Evolutionary conservation across 2,797 vertebrate genomes (phyloP), one percentile per base, ranked within the genome.

Genomic region (Siniperca obscura): DNA sequence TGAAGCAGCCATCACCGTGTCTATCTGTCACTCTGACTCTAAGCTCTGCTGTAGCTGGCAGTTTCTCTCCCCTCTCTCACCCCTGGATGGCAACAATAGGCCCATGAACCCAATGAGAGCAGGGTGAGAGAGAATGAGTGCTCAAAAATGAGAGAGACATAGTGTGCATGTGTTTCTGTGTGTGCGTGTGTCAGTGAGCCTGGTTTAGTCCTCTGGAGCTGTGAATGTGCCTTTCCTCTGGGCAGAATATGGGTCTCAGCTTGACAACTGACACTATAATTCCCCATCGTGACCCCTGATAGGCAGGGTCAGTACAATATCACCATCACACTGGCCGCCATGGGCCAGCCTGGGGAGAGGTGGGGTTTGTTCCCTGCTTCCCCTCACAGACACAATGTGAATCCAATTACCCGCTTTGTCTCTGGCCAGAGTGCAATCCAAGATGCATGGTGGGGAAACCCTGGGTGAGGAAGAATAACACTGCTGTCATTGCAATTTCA

Each of bases 211-310:
- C 81, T 88, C 80, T 68, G 65, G 74, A 88, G 86, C 78, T 72
- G 82, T 80, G 69, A 78, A 78, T 90, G 84, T 68, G 85, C 72
- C 61, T 89, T 59, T 87, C 91, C 91, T 93, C 90, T 85, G 80
- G 92, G 91, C 77, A 86, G 78, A 91, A 90, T 90, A 73, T 80
- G 79, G 70, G 91, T 86, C 93, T 91, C 87, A 91, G 91, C 88
- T 92, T 93, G 90, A 92, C 91, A 93, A 87, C 81, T 76, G 80
- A 87, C 90, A 84, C 87, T 84, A 85, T 92, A 92, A 94, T 93
- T 92, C 89, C 84, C 88, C 82, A 82, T 68, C 53, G 70, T 91
- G 92, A 94, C 91, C 93, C 84, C 89, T 86, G 88, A 90, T 87
- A 91, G 80, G 87, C 84, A 59, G 91, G 94, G 93, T 93, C 92